phyloP scores from a whole-genome alignment of 2,797 vertebrate genomes.

The Catamblyrhynchus diadema region DNA sequence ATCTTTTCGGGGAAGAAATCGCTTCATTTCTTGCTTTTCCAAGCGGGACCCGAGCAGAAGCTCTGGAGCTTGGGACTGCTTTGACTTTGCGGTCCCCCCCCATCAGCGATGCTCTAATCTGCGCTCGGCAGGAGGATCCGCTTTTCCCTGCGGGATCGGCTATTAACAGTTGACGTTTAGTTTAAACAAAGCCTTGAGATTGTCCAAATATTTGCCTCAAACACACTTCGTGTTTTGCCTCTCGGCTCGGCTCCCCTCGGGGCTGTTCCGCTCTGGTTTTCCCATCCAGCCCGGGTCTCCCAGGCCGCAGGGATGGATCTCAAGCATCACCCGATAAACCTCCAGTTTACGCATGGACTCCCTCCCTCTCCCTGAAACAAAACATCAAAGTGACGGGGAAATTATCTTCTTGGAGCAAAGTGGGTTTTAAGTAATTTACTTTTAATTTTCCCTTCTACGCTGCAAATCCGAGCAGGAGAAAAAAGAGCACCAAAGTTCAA shows the following conservation, averaged over 20 bases:
- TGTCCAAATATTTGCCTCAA: constrained; percentile 68
- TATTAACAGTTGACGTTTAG: constrained; percentile 36
- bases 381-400: constrained; percentile 1
- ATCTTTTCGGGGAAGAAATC: not conserved
- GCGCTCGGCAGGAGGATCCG: constrained; percentile 5
- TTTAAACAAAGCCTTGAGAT: constrained; percentile 57
- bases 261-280: not conserved
- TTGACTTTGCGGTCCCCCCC: not conserved
- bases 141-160: constrained; percentile 16
- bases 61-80: not conserved
- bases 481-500: not conserved
- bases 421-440: not conserved
- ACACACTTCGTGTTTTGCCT: not conserved
- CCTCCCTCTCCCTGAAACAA: not conserved
- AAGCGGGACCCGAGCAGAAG: not conserved
- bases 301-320: not conserved
- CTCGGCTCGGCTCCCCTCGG: not conserved
- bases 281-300: not conserved
- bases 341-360: accelerated
- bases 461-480: not conserved
- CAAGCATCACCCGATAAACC: not conserved
- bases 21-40: not conserved
- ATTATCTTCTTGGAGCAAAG: constrained; percentile 1
- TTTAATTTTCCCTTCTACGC: not conserved
- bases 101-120: not conserved